These are phyloP conservation scores for Terrapene triunguis DNA, from an alignment of 2,113 vertebrate species.

Conservation along the genomic window DNA sequence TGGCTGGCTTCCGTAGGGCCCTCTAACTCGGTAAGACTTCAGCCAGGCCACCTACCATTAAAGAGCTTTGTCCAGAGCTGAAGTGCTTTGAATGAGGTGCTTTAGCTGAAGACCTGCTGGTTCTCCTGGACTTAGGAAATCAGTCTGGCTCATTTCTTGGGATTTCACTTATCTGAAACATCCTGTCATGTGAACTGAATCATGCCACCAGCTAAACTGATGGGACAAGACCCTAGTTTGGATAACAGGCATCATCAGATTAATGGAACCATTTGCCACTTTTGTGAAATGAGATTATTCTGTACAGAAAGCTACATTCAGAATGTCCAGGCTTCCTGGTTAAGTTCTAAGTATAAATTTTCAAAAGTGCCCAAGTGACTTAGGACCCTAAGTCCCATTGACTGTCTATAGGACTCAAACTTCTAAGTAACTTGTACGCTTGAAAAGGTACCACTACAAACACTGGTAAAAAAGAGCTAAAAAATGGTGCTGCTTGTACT, in stretches of 20 bases:
- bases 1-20: neutral
- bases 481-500: neutral
- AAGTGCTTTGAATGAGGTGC: neutral
- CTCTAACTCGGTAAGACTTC: neutral
- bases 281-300: conserved; percentile 33
- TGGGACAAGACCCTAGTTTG: neutral
- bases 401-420: neutral
- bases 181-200: neutral
- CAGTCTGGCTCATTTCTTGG: neutral
- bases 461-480: neutral
- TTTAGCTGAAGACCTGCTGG: conserved; percentile 18
- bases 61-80: neutral
- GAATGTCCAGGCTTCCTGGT: neutral
- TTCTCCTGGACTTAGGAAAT: neutral
- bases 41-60: neutral
- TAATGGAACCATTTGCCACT: conserved; percentile 16
- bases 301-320: neutral
- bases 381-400: neutral
- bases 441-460: neutral
- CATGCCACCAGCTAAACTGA: neutral
- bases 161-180: neutral
- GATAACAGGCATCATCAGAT: neutral
- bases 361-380: neutral
- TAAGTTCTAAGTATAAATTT: neutral
- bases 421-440: neutral